Evolutionary conservation across 1,140 invertebrate genomes (phyloP).

Genomic region (Drosophila truncata): DNA sequence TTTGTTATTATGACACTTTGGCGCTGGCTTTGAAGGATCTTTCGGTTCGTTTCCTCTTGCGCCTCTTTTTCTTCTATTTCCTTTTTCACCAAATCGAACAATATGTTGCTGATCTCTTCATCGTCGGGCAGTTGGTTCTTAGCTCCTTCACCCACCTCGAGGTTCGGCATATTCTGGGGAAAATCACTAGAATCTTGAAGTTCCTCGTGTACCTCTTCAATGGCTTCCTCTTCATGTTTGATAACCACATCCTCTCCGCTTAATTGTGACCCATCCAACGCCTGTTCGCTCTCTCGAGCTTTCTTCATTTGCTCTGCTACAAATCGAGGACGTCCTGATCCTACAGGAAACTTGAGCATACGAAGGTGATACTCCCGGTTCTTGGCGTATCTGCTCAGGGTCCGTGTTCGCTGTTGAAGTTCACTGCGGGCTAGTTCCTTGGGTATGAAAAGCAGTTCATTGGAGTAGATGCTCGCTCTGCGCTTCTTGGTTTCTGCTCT

Average conservation of each 20-base stretch:
- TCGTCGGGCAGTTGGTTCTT: slow-evolving; percentile 28
- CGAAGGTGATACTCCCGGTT: slow-evolving; percentile 46
- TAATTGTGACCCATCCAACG: background rate
- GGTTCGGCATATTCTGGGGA: slow-evolving; percentile 24
- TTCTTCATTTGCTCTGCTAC: slow-evolving; percentile 59
- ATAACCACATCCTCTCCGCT: background rate
- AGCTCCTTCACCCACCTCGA: background rate
- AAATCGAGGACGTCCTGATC: slow-evolving; percentile 49
- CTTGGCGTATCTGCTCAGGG: slow-evolving; percentile 15
- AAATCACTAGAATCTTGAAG: background rate
- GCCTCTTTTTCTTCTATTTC: slow-evolving; percentile 1
- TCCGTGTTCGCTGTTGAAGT: slow-evolving; percentile 31
- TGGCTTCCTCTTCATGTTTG: slow-evolving; percentile 21
- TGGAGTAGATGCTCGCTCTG: slow-evolving; percentile 60
- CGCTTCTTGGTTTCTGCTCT: slow-evolving; percentile 75
- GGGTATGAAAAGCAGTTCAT: slow-evolving; percentile 63
- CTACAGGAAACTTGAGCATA: slow-evolving; percentile 66
- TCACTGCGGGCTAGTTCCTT: slow-evolving; percentile 63
- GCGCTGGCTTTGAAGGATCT: slow-evolving; percentile 9
- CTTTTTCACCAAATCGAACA: slow-evolving; percentile 44
- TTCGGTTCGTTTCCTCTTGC: background rate
- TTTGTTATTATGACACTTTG: slow-evolving; percentile 24
- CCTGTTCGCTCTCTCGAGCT: background rate
- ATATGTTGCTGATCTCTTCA: slow-evolving; percentile 31
- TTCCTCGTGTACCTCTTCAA: background rate